phyloP scores from a whole-genome alignment of 2,113 vertebrate species.

The Sturnus vulgaris region DNA sequence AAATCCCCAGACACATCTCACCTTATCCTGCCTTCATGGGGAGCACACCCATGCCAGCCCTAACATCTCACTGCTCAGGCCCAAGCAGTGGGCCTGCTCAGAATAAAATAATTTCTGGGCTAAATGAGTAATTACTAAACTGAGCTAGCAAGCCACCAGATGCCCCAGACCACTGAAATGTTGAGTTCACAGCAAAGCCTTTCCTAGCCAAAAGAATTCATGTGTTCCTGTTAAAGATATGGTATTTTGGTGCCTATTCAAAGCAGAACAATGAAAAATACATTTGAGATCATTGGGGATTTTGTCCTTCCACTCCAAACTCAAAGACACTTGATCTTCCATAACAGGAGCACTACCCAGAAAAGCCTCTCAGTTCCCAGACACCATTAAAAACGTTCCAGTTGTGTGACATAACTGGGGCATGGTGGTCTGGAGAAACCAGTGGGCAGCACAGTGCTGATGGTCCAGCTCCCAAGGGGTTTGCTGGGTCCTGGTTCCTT shows the following conservation, averaged over 20 bases:
- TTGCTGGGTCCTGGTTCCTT: not conserved
- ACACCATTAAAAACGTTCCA: not conserved
- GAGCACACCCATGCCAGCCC: not conserved
- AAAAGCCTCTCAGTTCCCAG: not conserved
- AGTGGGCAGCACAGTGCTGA: accelerated
- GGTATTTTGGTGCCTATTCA: not conserved
- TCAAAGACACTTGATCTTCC: not conserved
- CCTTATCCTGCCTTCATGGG: not conserved
- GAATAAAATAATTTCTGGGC: not conserved
- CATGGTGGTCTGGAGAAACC: accelerated
- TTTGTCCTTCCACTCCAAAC: not conserved
- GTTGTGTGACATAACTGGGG: not conserved
- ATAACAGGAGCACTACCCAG: not conserved
- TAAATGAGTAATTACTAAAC: not conserved
- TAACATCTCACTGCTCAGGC: not conserved
- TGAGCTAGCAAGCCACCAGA: not conserved
- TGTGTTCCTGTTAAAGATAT: accelerated
- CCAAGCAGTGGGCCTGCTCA: not conserved
- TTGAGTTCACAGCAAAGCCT: not conserved
- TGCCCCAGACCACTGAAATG: not conserved
- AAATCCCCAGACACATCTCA: accelerated
- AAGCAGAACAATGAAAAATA: not conserved
- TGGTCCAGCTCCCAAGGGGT: not conserved
- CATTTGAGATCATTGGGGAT: not conserved
- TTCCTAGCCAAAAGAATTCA: not conserved